Base-by-base conservation (phyloP, 2,797 vertebrate species). In the Miichthys miiuy region DNA sequence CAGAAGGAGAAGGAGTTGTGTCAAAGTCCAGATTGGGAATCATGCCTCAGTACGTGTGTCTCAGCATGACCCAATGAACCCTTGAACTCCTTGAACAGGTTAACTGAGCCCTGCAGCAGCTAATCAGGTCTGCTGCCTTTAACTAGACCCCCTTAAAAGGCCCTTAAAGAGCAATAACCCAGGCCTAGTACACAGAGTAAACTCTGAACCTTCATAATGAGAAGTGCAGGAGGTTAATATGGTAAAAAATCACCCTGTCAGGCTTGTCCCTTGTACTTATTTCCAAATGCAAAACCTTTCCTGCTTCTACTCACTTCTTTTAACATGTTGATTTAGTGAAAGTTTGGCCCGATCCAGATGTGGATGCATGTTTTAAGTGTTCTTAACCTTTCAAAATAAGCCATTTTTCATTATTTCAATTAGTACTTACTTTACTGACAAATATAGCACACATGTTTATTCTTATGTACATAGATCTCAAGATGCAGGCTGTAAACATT, bases 11-110 rank as follows among this genome's bases (percentile, higher is more conserved):
- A 93, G 95, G 94, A 86, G 92, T 93, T 44, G 90, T 81, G 77
- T 95, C 95, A 73, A 95, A 95, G 85, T 91, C 95, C 86, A 96
- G 96, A 93, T 93, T 95, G 88, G 96, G 96, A 97, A 92, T 90
- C 91, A 98, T 99, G 97, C 97, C 97, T 89, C 97, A 97, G 98
- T 99, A 96, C 90, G 98, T 98, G 63, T 80, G 44, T 79, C 79
- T 82, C 72, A 67, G 72, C 74, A n/a, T 67, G 77, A 87, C 84
- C 68, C 72, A 11, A 2, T 51, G 60, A 75, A 62, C 77, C 12
- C 18, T 1, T 90, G 77, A 88, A 81, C 72, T 44, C 58, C 64
- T 20, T 75, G 50, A 87, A 12, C 79, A 47, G 68, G 76, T 91
- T 88, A 85, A 84, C 73, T 25, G 68, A 83, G 72, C 73, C 87